Percentiles rank a stretch among this genome's conserved stretches.
These are phyloP conservation scores for Stomatorhinus walkeri DNA, from an alignment of 2,797 vertebrate genomes.

Conservation along the genomic window DNA sequence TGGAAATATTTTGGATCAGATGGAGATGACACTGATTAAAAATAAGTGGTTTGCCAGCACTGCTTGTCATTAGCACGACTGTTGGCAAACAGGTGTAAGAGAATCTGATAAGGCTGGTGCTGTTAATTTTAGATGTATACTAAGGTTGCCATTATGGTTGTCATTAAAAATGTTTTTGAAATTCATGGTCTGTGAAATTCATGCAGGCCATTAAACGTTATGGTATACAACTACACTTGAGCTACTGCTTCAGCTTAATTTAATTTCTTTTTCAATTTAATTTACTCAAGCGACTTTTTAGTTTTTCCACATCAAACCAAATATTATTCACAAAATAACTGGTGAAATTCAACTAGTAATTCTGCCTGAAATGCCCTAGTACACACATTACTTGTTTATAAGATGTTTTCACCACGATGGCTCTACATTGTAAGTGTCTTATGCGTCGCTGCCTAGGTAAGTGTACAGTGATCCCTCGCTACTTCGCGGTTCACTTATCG, in stretches of 20 bases:
- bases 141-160: background rate
- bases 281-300: background rate
- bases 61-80: too few species aligned
- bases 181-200: background rate
- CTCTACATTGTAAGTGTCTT: background rate
- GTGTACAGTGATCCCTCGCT: too few species aligned
- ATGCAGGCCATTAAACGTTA: background rate
- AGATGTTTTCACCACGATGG: background rate
- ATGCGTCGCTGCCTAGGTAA: background rate
- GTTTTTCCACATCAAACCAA: background rate
- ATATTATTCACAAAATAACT: background rate
- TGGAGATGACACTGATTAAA: too few species aligned
- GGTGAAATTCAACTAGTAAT: background rate
- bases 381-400: background rate
- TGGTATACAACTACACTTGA: background rate
- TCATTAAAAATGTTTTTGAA: background rate
- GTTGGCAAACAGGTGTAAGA: background rate
- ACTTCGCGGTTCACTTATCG: too few species aligned
- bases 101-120: background rate
- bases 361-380: background rate
- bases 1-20: too few species aligned
- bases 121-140: background rate
- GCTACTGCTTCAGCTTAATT: background rate
- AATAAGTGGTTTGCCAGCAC: too few species aligned
- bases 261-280: background rate